Conservation (phyloP, 1,140 invertebrate species). For the Leptinotarsa texana region DNA sequence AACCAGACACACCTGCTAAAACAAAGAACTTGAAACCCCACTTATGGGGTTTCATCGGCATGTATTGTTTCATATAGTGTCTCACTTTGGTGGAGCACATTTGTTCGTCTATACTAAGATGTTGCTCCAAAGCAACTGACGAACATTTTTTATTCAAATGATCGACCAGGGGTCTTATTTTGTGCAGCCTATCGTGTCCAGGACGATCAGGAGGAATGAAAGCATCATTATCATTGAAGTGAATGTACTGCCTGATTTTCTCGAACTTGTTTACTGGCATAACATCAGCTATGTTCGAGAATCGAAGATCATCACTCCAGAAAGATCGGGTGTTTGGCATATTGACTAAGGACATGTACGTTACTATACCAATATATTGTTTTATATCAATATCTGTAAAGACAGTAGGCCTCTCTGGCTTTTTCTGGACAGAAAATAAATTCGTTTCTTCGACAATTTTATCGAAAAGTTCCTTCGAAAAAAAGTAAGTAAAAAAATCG, state of each 20-base stretch:
- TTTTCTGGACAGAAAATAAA: not conserved
- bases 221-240: not conserved
- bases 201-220: not conserved
- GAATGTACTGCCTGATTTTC: conserved; percentile 44
- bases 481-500: conserved; percentile 42
- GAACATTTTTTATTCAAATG: conserved; percentile 45
- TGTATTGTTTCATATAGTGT: conserved; percentile 41
- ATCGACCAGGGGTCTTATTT: not conserved
- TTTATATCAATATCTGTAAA: not conserved
- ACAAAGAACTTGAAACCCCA: conserved; percentile 53
- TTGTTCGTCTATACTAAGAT: conserved; percentile 37
- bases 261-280: conserved; percentile 52
- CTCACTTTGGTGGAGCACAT: conserved; percentile 43
- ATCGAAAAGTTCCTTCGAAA: conserved; percentile 6
- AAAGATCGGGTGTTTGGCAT: conserved; percentile 48
- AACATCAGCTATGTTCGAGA: conserved; percentile 45
- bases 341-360: conserved; percentile 43
- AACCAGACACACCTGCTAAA: conserved; percentile 31
- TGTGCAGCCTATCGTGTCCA: not conserved
- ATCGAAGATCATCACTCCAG: conserved; percentile 49
- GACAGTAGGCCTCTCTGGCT: not conserved
- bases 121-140: conserved; percentile 34
- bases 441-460: not conserved
- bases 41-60: conserved; percentile 53
- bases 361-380: conserved; percentile 7